A percentile compares a stretch with the other conserved stretches of the same genome.
Evolutionary conservation across 2,888 invertebrate genomes (phyloP).

Genomic region (Chydorus sphaericus): DNA sequence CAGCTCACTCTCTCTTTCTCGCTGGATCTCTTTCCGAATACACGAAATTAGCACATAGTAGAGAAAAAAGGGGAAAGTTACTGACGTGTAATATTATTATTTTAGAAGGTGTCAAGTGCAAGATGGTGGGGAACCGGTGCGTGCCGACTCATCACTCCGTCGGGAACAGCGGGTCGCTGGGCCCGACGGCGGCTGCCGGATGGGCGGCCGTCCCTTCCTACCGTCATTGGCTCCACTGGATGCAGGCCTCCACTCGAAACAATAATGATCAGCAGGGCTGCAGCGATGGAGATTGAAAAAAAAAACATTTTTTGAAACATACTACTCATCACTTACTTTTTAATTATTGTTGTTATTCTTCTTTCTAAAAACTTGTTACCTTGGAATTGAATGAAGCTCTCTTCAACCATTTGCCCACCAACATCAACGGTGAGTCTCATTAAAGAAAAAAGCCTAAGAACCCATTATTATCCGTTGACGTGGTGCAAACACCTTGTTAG

Average conservation of each 20-base stretch:
- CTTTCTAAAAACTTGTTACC: too few relatives aligned
- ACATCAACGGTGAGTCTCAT: too few relatives aligned
- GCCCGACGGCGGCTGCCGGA: conserved; percentile 10
- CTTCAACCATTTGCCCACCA: too few relatives aligned
- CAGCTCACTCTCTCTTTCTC: background rate
- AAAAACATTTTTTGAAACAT: background rate
- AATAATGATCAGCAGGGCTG: background rate
- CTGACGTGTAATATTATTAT: too few relatives aligned
- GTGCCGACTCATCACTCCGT: background rate
- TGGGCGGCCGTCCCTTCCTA: conserved; percentile 12
- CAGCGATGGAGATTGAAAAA: background rate
- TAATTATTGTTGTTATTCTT: background rate
- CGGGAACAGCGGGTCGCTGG: background rate
- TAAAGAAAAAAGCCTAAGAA: too few relatives aligned
- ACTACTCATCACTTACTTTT: background rate
- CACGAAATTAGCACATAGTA: too few relatives aligned
- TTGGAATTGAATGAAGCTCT: too few relatives aligned
- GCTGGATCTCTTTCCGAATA: too few relatives aligned
- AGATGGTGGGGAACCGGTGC: conserved; percentile 9
- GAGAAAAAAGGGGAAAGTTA: too few relatives aligned
- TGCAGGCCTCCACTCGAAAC: background rate
- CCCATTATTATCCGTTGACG: too few relatives aligned
- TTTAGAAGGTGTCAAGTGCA: conserved; percentile 8
- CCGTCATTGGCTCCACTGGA: conserved; percentile 9
- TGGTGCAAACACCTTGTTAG: too few relatives aligned